phyloP scores from a whole-genome alignment of 2,888 invertebrate species.

The Platypus cylindrus region DNA sequence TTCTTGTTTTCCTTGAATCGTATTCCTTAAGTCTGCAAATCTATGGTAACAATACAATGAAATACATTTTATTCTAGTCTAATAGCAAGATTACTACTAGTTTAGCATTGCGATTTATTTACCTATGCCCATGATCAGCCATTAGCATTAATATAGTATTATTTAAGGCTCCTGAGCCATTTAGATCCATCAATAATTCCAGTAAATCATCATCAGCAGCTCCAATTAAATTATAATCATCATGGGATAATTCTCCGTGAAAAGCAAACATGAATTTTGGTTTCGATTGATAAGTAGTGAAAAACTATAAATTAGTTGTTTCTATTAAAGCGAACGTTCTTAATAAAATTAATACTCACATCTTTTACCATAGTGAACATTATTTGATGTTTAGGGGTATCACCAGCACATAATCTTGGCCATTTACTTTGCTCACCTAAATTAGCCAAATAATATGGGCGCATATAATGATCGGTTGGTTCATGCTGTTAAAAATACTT shows the following conservation, averaged over 20 bases:
- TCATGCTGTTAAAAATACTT: slow-evolving; percentile 34
- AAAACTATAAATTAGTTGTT: slow-evolving; percentile 33
- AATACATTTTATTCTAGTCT: neutral
- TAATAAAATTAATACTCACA: slow-evolving; percentile 35
- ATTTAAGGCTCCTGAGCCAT: slow-evolving; percentile 50
- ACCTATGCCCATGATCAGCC: slow-evolving; percentile 90
- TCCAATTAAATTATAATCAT: slow-evolving; percentile 67
- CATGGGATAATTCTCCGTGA: slow-evolving; percentile 80
- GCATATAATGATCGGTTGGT: slow-evolving; percentile 85
- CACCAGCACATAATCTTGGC: slow-evolving; percentile 54
- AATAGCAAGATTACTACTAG: neutral
- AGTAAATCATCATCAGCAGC: slow-evolving; percentile 63
- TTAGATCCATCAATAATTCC: slow-evolving; percentile 50
- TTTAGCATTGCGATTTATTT: slow-evolving; percentile 7
- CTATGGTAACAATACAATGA: slow-evolving; percentile 33
- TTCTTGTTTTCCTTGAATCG: slow-evolving; percentile 83
- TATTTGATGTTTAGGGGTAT: slow-evolving; percentile 53
- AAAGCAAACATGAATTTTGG: slow-evolving; percentile 81
- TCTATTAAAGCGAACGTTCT: neutral
- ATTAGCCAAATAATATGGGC: slow-evolving; percentile 65
- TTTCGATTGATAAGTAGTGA: slow-evolving; percentile 47
- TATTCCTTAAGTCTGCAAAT: slow-evolving; percentile 68
- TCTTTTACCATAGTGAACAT: slow-evolving; percentile 53
- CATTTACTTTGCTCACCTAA: slow-evolving; percentile 42
- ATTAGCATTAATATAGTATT: slow-evolving; percentile 76